Percentiles rank a stretch among this genome's conserved stretches.
Conservation (phyloP, 1,140 invertebrate species). For the Branchinecta lynchi region DNA sequence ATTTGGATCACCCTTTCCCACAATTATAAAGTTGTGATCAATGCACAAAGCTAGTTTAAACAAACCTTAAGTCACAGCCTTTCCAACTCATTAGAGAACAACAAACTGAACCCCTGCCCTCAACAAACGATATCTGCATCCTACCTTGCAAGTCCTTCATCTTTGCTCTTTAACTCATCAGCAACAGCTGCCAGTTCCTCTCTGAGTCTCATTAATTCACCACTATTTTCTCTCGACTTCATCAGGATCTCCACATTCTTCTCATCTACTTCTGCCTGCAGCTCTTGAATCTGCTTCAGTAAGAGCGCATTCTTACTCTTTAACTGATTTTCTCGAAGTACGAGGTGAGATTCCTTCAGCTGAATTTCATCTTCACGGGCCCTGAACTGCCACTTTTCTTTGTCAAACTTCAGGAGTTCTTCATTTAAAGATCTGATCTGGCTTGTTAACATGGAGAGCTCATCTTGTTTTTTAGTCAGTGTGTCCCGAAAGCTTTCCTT, state of each 20-base stretch:
- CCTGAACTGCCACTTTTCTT: conserved; percentile 4
- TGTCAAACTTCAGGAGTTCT: not conserved
- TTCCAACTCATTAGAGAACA: no score
- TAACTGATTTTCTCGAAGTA: not conserved
- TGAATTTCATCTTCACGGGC: not conserved
- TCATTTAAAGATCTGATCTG: not conserved
- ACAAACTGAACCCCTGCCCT: no score
- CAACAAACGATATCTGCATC: no score
- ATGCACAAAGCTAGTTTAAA: no score
- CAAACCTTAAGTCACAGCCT: no score
- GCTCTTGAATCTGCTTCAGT: not conserved
- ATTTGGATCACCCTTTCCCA: no score
- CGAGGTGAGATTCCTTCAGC: not conserved
- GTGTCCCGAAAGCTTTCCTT: not conserved
- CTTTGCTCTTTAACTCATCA: not conserved
- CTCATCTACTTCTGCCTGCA: not conserved
- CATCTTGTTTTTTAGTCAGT: not conserved
- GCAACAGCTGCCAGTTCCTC: not conserved
- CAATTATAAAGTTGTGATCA: no score
- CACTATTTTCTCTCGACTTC: not conserved
- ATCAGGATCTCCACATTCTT: not conserved
- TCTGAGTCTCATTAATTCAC: not conserved
- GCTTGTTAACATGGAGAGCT: not conserved
- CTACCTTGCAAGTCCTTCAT: not conserved
- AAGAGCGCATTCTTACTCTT: not conserved